These are phyloP conservation scores for Phalangium opilio DNA, from an alignment of 2,888 invertebrate species.

Conservation along the genomic window DNA sequence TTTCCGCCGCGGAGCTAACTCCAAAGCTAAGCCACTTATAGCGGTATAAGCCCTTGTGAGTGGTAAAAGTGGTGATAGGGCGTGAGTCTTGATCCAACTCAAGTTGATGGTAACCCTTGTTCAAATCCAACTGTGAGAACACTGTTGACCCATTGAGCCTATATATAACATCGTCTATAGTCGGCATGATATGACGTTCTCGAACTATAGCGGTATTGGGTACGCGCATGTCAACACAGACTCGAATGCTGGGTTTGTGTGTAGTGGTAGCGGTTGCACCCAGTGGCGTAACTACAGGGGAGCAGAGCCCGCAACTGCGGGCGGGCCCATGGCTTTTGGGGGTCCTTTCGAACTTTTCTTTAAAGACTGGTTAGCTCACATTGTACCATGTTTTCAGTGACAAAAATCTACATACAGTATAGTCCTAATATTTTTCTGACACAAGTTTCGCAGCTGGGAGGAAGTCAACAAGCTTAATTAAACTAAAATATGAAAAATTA, in stretches of 20 bases:
- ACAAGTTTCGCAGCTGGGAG: no score
- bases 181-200: not conserved
- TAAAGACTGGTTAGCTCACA: no score
- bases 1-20: not conserved
- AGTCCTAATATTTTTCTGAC: no score
- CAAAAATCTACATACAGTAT: no score
- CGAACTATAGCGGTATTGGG: not conserved
- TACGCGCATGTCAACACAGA: not conserved
- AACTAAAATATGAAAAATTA: no score
- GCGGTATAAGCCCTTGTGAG: constrained; percentile 26
- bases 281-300: no score
- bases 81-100: constrained; percentile 25
- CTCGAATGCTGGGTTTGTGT: no score
- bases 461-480: no score
- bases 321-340: no score
- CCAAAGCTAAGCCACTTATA: constrained; percentile 16
- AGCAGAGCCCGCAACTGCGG: no score
- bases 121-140: constrained; percentile 27
- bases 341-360: no score
- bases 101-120: constrained; percentile 29
- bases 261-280: not conserved
- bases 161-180: not conserved
- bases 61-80: constrained; percentile 29
- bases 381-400: no score
- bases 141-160: constrained; percentile 4